Evolutionary conservation across 2,888 invertebrate species (phyloP), one percentile per base, ranked within the genome.

Genomic region (Synanthedon vespiformis): DNA sequence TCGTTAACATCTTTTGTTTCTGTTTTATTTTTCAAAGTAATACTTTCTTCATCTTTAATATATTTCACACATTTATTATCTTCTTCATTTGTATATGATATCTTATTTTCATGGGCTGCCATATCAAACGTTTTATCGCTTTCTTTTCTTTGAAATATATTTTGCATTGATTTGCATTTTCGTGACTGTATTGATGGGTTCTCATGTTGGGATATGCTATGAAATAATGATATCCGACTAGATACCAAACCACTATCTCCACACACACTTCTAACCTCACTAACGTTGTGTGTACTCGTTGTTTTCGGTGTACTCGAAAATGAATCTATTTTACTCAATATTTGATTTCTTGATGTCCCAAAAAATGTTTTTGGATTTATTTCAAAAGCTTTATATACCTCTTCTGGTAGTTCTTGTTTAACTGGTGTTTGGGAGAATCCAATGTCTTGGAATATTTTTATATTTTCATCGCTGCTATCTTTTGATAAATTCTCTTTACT

Each of bases 331-430:
- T 86, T 87, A 61, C 74, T 83, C 56, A 86, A 64, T 61, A 87
- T 87, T 55, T 82, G 85, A 59, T 80, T 80, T 60, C 86, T 72
- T 49, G 86, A 87, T 40, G 86, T 86, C 1, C 86, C 87, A 54
- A 88, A 87, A 62, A 87, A 87, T 63, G 86, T 69, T 58, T 85
- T 88, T 8, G 87, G 87, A 58, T 86, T 87, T 13, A 85, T 87
- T 73, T 87, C 87, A 61, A 87, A 87, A 13, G 86, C 87, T 69
- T 80, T 84, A 51, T 81, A 86, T 8, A 87, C 75, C 70, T 86
- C 86, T 68, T 86, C 86, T 3, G 86, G 78, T 49, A 86, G 57
- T 66, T 87, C 86, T 61, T 79, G 83, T 65, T 79, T 86, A 8
- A 69, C 61, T 53, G 71, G 69, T 14, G 13, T 14, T 44, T 44